Evolutionary conservation across 2,113 vertebrate species (phyloP).

Genomic region (Nothocercus julius): DNA sequence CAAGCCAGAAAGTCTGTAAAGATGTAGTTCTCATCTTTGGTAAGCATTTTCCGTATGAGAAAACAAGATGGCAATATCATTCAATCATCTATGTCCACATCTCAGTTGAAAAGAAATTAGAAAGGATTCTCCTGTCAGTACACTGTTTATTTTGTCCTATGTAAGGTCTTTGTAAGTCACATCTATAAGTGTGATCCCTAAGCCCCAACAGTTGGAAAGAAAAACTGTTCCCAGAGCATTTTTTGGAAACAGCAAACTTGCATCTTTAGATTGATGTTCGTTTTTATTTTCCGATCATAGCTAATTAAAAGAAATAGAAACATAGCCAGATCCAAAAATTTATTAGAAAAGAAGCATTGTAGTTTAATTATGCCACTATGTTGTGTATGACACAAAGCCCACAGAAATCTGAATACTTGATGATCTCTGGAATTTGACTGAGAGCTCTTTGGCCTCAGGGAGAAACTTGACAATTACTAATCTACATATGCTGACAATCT

Average conservation of each 20-base stretch:
- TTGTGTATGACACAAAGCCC: conserved; percentile 64
- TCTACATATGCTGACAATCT: conserved; percentile 73
- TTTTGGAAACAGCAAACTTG: not conserved
- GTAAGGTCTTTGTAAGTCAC: not conserved
- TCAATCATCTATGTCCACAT: rapidly evolving
- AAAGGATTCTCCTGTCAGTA: not conserved
- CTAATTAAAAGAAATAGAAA: conserved; percentile 73
- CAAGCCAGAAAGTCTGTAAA: not conserved
- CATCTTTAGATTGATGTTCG: conserved; percentile 29
- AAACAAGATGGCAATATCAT: not conserved
- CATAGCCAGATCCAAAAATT: conserved; percentile 51
- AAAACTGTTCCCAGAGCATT: not conserved
- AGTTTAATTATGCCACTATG: conserved; percentile 74
- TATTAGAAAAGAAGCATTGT: conserved; percentile 66
- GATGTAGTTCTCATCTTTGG: not conserved
- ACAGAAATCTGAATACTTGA: conserved; percentile 75
- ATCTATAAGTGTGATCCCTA: not conserved
- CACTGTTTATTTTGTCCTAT: not conserved
- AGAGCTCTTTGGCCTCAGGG: conserved; percentile 70
- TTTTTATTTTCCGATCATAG: conserved; percentile 50
- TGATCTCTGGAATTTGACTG: conserved; percentile 74
- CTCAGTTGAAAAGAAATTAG: not conserved
- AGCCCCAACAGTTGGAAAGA: not conserved
- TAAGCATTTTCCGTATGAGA: not conserved
- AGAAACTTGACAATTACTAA: conserved; percentile 74